A percentile compares a stretch with the other conserved stretches of the same genome.
phyloP scores from a whole-genome alignment of 2,797 vertebrate species.

The Halcyon chelicuti region DNA sequence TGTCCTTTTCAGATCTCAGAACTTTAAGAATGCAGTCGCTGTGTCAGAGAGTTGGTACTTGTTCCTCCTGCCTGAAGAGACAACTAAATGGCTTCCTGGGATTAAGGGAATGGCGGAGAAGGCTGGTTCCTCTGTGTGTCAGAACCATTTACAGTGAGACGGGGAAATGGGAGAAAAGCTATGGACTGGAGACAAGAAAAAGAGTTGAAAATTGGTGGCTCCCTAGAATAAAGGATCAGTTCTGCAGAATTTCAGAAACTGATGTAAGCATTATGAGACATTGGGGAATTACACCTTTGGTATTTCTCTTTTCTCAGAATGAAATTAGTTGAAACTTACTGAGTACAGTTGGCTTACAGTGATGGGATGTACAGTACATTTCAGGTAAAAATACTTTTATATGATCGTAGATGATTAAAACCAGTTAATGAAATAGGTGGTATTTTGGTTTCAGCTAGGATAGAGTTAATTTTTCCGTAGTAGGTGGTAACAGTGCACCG shows the following conservation, averaged over 20 bases:
- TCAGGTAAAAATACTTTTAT: not conserved
- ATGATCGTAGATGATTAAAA: not conserved
- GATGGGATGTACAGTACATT: not conserved
- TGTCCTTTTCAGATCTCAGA: conserved; percentile 35
- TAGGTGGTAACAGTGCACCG: not conserved
- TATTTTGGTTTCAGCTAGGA: not conserved
- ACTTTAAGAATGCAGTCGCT: conserved; percentile 76
- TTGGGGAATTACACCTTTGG: not conserved
- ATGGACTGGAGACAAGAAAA: conserved; percentile 85
- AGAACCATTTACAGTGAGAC: conserved; percentile 89
- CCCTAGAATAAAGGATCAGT: conserved; percentile 85
- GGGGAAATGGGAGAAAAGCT: conserved; percentile 89
- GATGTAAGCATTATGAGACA: conserved; percentile 79
- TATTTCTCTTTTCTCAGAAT: not conserved
- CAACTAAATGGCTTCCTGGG: not conserved
- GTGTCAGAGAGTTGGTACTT: conserved; percentile 64
- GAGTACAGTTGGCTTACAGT: not conserved
- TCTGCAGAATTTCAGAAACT: conserved; percentile 70
- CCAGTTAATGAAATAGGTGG: not conserved
- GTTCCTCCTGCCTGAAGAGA: conserved; percentile 65
- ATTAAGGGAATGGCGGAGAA: conserved; percentile 29
- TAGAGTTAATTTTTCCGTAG: not conserved
- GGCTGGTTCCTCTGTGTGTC: conserved; percentile 7
- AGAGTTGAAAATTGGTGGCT: conserved; percentile 92
- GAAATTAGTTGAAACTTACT: not conserved